Evolutionary conservation across 2,797 vertebrate genomes (phyloP), one percentile per base, ranked within the genome.

Genomic region (Acrocephalus scirpaceus): DNA sequence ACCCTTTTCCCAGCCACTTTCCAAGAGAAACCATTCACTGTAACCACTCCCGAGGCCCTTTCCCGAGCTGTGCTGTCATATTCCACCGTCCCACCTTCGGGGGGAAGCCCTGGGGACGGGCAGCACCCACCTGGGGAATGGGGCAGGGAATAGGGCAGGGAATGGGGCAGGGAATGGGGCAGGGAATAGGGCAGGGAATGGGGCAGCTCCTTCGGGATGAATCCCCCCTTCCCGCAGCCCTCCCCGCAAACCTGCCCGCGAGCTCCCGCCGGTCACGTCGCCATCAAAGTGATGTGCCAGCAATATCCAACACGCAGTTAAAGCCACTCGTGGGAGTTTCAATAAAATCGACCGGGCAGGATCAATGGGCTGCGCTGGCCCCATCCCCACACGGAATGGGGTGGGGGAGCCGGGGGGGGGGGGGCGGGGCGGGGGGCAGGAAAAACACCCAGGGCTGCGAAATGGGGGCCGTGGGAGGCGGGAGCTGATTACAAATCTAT

Each of bases 281-380:
- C 92, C 95, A 95, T 90, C 96, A 87, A 92, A 96, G 56, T 80
- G 90, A 92, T 96, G 96, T 95, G 97, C 95, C 96, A 97, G 96
- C 96, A 96, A 95, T 95, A 95, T 95, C 95, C 96, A 96, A 87
- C 95, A 72, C 89, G 73, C 81, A 64, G 89, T 86, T 97, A 96
- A 96, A 96, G 93, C 96, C 95, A 96, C 96, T 96, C 95, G 85
- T 93, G 96, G 96, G 96, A 94, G 82, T 97, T 95, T 95, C 94
- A 92, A 96, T 96, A 97, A 93, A 83, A 96, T 97, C 95, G 95
- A 97, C 38, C 66, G 11, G 77, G 71, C 48, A 90, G 94, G 85
- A 92, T 95, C 96, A 96, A 97, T 96, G 92, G 65, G 86, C 93
- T 91, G 90, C 6, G 19, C 94, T 58, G 73, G 88, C 90, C 91